Evolutionary conservation across 2,797 vertebrate genomes (phyloP).

Genomic region (Melanotaenia parkinsoni): DNA sequence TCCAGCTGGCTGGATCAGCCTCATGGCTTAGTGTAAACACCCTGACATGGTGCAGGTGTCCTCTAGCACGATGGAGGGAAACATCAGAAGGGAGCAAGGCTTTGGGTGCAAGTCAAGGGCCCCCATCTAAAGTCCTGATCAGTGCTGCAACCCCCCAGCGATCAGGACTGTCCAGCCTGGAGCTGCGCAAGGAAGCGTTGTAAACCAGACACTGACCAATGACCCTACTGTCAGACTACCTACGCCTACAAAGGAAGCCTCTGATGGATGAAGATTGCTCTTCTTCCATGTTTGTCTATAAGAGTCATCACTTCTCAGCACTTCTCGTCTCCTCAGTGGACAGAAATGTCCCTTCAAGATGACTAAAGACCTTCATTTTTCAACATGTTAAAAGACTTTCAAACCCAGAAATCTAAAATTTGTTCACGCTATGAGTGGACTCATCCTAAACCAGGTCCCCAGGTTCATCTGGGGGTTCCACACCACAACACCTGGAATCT

Average conservation of each 20-base stretch:
- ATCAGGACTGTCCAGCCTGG: conserved; percentile 33
- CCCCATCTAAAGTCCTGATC: conserved; percentile 80
- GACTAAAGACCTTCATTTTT: conserved; percentile 9
- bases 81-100: conserved; percentile 85
- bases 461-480: too few species aligned
- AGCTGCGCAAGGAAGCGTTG: conserved; percentile 56
- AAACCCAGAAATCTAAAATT: background rate
- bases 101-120: conserved; percentile 87
- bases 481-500: too few species aligned
- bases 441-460: background rate
- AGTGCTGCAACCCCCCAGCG: conserved; percentile 73
- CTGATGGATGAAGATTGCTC: conserved; percentile 74
- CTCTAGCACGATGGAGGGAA: conserved; percentile 83
- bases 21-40: conserved; percentile 85
- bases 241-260: conserved; percentile 68
- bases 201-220: conserved; percentile 77
- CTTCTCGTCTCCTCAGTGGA: conserved; percentile 66
- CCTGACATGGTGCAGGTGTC: conserved; percentile 91
- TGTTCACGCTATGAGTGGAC: background rate
- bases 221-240: conserved; percentile 73
- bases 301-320: conserved; percentile 61
- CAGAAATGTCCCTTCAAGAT: conserved; percentile 25
- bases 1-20: conserved; percentile 82
- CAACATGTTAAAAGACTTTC: conserved; percentile 3
- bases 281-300: conserved; percentile 79